Base-by-base conservation (phyloP, 2,888 invertebrate genomes). In the Sabatieria punctata region DNA sequence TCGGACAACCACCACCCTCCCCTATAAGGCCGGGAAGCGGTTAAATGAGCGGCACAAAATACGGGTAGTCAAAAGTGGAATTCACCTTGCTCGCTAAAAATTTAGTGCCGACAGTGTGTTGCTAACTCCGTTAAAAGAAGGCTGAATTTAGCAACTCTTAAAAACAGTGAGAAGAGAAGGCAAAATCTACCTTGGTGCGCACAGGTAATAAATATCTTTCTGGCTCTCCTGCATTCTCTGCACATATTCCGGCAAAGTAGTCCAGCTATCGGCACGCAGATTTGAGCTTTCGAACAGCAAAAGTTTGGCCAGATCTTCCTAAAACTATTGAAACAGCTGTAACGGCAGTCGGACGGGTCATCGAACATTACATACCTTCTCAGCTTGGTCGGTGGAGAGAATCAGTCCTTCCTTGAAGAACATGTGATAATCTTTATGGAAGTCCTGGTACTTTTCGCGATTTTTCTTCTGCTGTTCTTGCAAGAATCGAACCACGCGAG, bases 341-440 rank as follows among this genome's bases (percentile, higher is more conserved):
- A n/a, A n/a, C n/a, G n/a, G n/a, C n/a, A n/a, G n/a, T n/a, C n/a
- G n/a, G n/a, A n/a, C n/a, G n/a, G n/a, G n/a, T n/a, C n/a, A n/a
- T n/a, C n/a, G n/a, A n/a, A n/a, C n/a, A n/a, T n/a, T n/a, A n/a
- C n/a, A n/a, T 71, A 84, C 85, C 74, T 84, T 86, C 65, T 85
- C 82, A 3, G 74, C 64, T 54, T 82, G 78, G 63, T 80, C 83
- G 41, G 76, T 74, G 53, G 80, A 79, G 1, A 82, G 82, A 30
- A 93, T 80, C 60, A 95, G 85, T 33, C 91, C 95, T 70, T 95
- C 93, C 64, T 93, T 86, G 45, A 95, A 74, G 65, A 89, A 95
- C 46, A 91, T 68, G 0, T 83, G 82, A 64, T 91, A 93, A 59
- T 91, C 88, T 50, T 77, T 77, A 66, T 89, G 91, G 68, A 95